Conservation (phyloP, 2,797 vertebrate genomes). For the Rhodeus uyekii region DNA sequence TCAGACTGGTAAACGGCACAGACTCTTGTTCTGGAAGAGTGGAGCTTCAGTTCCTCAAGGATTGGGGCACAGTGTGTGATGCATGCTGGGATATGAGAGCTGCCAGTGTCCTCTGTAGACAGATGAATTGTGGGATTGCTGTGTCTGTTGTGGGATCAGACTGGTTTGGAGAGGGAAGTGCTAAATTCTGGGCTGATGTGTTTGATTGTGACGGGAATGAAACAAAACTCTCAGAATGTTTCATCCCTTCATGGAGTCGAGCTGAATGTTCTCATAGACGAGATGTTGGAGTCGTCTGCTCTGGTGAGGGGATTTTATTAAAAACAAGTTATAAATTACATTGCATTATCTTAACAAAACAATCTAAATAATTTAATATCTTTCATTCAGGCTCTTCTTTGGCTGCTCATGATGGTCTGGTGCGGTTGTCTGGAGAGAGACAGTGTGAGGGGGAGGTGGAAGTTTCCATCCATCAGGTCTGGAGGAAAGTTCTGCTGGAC, state of each 20-base stretch:
- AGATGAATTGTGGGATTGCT: constrained; percentile 63
- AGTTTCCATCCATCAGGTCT: constrained; percentile 2
- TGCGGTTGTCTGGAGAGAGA: constrained; percentile 5
- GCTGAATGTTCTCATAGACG: constrained; percentile 1
- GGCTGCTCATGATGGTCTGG: neutral
- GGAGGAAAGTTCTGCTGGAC: constrained; percentile 43
- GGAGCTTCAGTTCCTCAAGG: neutral
- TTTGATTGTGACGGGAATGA: neutral
- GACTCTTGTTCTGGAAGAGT: neutral
- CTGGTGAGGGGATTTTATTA: too few relatives aligned
- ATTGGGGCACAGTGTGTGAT: constrained; percentile 54
- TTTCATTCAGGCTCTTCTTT: neutral
- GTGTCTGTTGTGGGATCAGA: constrained; percentile 50
- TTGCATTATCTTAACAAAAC: too few relatives aligned
- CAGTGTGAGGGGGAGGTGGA: neutral
- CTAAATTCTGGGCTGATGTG: neutral
- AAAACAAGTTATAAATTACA: too few relatives aligned
- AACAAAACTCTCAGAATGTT: constrained; percentile 1
- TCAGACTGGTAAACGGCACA: rapidly evolving
- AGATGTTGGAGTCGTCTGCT: constrained; percentile 4
- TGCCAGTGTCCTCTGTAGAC: constrained; percentile 63
- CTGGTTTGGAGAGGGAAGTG: neutral
- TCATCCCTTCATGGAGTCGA: neutral
- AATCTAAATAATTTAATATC: too few relatives aligned
- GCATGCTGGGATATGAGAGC: constrained; percentile 39